Evolutionary conservation across 2,888 invertebrate species (phyloP).

Genomic region (Galerucella calmariensis): DNA sequence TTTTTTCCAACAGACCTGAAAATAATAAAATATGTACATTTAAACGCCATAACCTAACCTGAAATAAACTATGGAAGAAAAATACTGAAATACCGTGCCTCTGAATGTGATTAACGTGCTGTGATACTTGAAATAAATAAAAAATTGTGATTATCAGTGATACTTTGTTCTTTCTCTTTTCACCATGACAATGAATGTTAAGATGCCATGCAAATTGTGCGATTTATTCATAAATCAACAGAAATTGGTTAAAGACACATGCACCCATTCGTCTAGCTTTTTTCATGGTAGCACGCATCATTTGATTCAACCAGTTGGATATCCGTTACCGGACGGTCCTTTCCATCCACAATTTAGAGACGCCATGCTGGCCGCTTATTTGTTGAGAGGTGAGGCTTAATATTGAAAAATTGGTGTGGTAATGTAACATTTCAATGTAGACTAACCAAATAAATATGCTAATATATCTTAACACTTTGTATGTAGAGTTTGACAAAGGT

Average conservation of each 20-base stretch:
- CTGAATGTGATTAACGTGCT: constrained; percentile 48
- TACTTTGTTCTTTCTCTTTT: constrained; percentile 27
- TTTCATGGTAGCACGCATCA: constrained; percentile 52
- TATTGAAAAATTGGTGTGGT: neutral
- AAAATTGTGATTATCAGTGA: constrained; percentile 53
- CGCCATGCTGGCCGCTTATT: constrained; percentile 74
- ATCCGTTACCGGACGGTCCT: constrained; percentile 65
- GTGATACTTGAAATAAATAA: constrained; percentile 53
- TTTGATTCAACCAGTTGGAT: constrained; percentile 54
- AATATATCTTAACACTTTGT: too few species aligned
- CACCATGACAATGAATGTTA: constrained; percentile 57
- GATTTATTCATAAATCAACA: constrained; percentile 59
- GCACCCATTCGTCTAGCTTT: constrained; percentile 58
- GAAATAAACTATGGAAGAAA: neutral
- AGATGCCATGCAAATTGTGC: constrained; percentile 63
- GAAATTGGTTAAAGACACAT: constrained; percentile 56
- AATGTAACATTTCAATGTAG: neutral
- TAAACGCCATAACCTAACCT: neutral
- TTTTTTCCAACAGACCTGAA: neutral
- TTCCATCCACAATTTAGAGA: constrained; percentile 72
- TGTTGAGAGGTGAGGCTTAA: constrained; percentile 70
- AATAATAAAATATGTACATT: neutral
- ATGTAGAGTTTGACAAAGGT: too few species aligned
- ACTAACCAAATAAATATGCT: neutral
- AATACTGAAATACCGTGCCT: constrained; percentile 43